A percentile compares a stretch with the other conserved stretches of the same genome.
These are phyloP conservation scores for Melinopterus prodromus DNA, from an alignment of 2,888 invertebrate species.

Conservation along the genomic window DNA sequence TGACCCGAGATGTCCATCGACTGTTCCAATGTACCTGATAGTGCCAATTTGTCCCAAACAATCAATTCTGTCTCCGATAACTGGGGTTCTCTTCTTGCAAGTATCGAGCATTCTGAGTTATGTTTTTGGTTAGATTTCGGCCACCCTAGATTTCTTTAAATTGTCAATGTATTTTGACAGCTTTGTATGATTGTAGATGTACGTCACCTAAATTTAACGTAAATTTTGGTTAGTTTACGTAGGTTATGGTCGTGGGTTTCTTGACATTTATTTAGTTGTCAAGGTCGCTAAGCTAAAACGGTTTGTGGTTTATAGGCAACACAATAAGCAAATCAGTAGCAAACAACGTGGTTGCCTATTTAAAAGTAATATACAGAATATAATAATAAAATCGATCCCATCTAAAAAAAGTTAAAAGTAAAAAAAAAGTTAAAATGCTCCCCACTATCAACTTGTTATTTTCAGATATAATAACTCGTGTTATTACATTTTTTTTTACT, in stretches of 20 bases:
- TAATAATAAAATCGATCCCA: too few relatives aligned
- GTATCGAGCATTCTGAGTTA: slow-evolving; percentile 28
- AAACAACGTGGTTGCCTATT: too few relatives aligned
- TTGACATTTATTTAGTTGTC: not conserved
- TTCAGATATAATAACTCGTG: too few relatives aligned
- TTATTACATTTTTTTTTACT: too few relatives aligned
- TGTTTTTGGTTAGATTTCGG: slow-evolving; percentile 4
- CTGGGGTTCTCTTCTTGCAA: slow-evolving; percentile 23
- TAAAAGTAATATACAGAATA: too few relatives aligned
- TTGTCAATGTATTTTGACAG: not conserved
- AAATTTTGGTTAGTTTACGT: not conserved
- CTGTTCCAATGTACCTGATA: slow-evolving; percentile 80
- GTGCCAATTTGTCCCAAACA: slow-evolving; percentile 63
- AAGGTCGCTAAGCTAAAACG: not conserved
- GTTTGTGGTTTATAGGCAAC: not conserved
- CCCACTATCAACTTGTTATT: too few relatives aligned
- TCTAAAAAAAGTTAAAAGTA: too few relatives aligned
- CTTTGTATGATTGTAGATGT: not conserved
- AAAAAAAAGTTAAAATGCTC: too few relatives aligned
- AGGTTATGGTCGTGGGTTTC: not conserved
- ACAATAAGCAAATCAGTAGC: not conserved
- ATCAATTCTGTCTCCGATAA: slow-evolving; percentile 55
- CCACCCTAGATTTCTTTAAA: not conserved
- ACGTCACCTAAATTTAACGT: not conserved
- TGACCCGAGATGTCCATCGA: slow-evolving; percentile 72